Percentiles rank a stretch among this genome's conserved stretches.
These are phyloP conservation scores for Dyspetes luteomarginatus DNA, from an alignment of 2,888 invertebrate species.

Conservation along the genomic window DNA sequence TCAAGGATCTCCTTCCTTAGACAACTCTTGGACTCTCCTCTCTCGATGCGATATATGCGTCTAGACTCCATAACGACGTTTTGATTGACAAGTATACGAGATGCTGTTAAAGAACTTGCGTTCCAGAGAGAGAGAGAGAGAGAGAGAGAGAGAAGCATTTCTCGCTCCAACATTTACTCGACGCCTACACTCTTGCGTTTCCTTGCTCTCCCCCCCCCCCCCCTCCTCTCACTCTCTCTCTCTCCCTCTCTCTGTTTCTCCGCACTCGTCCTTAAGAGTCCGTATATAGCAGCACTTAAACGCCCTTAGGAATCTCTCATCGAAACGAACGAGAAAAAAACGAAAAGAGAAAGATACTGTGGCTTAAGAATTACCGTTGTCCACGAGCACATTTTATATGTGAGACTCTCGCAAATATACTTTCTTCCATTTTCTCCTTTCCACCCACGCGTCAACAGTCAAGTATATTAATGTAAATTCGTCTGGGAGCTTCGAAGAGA, in stretches of 20 bases:
- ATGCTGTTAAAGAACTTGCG: slow-evolving; percentile 61
- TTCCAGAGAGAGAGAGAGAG: slow-evolving; percentile 13
- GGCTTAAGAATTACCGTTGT: slow-evolving; percentile 16
- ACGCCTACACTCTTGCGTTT: slow-evolving; percentile 42
- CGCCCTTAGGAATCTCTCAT: slow-evolving; percentile 30
- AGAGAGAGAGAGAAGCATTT: slow-evolving; percentile 15
- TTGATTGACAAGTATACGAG: slow-evolving; percentile 77
- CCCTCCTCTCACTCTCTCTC: slow-evolving; percentile 26
- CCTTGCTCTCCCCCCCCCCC: slow-evolving; percentile 18
- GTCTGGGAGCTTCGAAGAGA: slow-evolving; percentile 11
- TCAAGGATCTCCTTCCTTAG: slow-evolving; percentile 65
- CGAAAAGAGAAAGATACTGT: not conserved
- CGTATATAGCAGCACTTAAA: slow-evolving; percentile 40
- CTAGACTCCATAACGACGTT: slow-evolving; percentile 75
- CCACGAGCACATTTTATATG: not conserved
- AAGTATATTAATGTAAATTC: slow-evolving; percentile 39
- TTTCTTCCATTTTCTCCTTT: slow-evolving; percentile 40
- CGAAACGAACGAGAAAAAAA: not conserved
- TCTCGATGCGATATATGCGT: slow-evolving; percentile 71
- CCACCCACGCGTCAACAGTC: not conserved
- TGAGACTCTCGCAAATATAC: slow-evolving; percentile 4
- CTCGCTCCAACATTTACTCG: slow-evolving; percentile 35
- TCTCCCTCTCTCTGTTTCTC: slow-evolving; percentile 18
- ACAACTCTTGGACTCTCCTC: slow-evolving; percentile 42
- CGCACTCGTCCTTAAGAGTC: slow-evolving; percentile 39